phyloP scores from a whole-genome alignment of 2,113 vertebrate species.

The Nerophis lumbriciformis region DNA sequence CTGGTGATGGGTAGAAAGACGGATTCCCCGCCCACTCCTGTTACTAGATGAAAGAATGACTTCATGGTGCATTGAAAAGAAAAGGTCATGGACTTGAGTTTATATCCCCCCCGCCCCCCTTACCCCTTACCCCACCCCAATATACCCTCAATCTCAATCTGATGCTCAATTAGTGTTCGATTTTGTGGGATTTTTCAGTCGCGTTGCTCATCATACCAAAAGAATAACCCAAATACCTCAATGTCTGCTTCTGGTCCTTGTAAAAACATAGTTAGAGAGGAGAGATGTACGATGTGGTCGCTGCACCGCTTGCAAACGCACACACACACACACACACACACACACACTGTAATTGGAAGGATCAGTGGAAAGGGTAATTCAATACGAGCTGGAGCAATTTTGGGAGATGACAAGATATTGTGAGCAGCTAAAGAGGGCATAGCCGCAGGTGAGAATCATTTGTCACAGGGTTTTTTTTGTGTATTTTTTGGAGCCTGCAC shows the following conservation, averaged over 20 bases:
- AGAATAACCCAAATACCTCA: conserved; percentile 66
- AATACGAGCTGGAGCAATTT: conserved; percentile 56
- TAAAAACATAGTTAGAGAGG: conserved; percentile 60
- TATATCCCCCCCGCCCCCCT: conserved; percentile 3
- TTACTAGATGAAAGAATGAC: conserved; percentile 37
- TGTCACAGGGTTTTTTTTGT: conserved; percentile 13
- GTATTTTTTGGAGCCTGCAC: background rate
- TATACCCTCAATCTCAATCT: conserved; percentile 32
- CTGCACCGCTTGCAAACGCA: conserved; percentile 28
- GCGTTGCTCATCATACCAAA: conserved; percentile 44
- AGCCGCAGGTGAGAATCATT: conserved; percentile 59
- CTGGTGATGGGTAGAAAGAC: conserved; percentile 14
- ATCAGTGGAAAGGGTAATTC: conserved; percentile 57
- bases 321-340: conserved; percentile 30
- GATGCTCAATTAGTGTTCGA: conserved; percentile 55
- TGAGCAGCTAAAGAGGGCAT: conserved; percentile 37
- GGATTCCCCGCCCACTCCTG: conserved; percentile 10
- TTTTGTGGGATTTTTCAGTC: conserved; percentile 55
- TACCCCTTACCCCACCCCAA: background rate
- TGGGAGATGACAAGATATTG: conserved; percentile 56
- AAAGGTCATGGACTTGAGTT: conserved; percentile 42
- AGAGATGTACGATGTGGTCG: conserved; percentile 52
- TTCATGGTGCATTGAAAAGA: conserved; percentile 41
- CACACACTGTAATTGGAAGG: conserved; percentile 48
- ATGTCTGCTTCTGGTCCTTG: conserved; percentile 57